Evolutionary conservation across 2,888 invertebrate species (phyloP), one percentile per base, ranked within the genome.

Genomic region (Scaptomyza cyrtandrae): DNA sequence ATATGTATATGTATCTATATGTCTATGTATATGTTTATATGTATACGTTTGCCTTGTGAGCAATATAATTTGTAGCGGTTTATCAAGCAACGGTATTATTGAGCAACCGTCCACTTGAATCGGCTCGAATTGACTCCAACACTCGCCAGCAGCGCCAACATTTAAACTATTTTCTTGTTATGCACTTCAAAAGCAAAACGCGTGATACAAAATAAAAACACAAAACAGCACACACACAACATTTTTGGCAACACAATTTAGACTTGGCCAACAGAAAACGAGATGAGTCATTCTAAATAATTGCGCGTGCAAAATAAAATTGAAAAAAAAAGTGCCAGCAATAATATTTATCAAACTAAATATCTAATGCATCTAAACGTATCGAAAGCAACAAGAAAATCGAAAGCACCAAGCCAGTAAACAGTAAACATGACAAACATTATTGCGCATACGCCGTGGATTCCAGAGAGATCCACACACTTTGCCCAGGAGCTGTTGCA

Each of bases 21-120:
- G 19, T 19, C 1, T 78, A 54, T 68, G 53, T 71, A 50, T 61
- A 31, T 79, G 59, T 54, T n/a, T 64, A 57, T 19, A 46, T 80
- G 74, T 62, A 27, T 78, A 39, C 71, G 65, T 39, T 39, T 16
- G 41, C 16, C 61, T 59, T 50, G 52, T 33, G 13, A 53, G 67
- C 50, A 55, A 65, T 86, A 85, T 85, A 70, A 86, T 84, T 84
- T 89, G 89, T 85, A 82, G 89, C 88, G 89, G 88, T 88, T 87
- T 84, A 89, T 84, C 88, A 79, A 74, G 86, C 81, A 72, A 87
- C 83, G 89, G 89, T 75, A 75, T 75, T 87, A 78, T 83, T 87
- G 89, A 72, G 83, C 89, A 89, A 83, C 86, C 86, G 82, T 77
- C 86, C 88, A 86, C 80, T 81, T 62, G 75, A 75, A 75, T 39